A percentile compares a stretch with the other conserved stretches of the same genome.
Conservation (phyloP, 2,113 vertebrate species). For the Heterochromis multidens region DNA sequence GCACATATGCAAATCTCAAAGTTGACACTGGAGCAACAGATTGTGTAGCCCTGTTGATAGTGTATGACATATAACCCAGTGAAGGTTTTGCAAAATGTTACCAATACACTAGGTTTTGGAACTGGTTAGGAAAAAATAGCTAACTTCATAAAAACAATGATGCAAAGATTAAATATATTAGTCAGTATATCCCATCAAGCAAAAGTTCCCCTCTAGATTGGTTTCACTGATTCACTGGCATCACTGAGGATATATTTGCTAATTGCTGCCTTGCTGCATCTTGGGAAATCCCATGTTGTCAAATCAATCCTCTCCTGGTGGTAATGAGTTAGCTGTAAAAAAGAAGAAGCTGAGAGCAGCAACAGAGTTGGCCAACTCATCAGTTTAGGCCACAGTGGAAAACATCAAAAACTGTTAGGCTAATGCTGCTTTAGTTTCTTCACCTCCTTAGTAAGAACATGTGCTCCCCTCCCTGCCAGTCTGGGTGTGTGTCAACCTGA, state of each 20-base stretch:
- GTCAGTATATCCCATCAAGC: neutral
- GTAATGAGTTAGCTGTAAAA: slow-evolving; percentile 10
- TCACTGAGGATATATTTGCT: neutral
- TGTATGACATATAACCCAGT: neutral
- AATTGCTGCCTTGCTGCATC: slow-evolving; percentile 8
- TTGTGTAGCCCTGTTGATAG: neutral
- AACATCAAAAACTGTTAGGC: slow-evolving; percentile 34
- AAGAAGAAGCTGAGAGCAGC: neutral
- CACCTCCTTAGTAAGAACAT: neutral
- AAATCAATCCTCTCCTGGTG: slow-evolving; percentile 18
- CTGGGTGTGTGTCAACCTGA: neutral
- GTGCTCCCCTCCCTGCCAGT: neutral
- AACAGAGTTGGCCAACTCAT: slow-evolving; percentile 10
- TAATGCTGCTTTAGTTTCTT: slow-evolving; percentile 33
- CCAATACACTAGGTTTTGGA: neutral
- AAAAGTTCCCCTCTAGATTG: neutral
- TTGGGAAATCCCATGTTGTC: neutral
- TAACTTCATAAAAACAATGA: neutral
- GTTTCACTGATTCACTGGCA: neutral
- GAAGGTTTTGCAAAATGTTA: neutral
- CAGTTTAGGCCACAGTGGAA: slow-evolving; percentile 22
- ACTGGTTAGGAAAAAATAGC: neutral
- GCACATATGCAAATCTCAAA: neutral
- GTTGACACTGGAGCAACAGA: neutral
- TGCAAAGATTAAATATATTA: neutral